A percentile compares a stretch with the other conserved stretches of the same genome.
phyloP scores from a whole-genome alignment of 2,888 invertebrate genomes.

The Sarcophaga subvicina region DNA sequence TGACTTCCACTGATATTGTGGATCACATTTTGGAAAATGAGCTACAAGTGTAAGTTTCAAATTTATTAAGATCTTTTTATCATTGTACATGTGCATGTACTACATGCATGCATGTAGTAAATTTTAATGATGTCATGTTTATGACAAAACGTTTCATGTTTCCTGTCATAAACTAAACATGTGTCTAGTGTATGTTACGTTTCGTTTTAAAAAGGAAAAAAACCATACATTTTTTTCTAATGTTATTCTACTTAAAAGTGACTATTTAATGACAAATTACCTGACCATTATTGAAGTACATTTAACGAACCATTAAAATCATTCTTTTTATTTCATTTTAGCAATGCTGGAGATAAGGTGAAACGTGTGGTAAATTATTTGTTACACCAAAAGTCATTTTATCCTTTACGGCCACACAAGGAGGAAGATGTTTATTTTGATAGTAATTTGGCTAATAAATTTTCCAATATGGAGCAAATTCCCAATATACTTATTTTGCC shows the following conservation, averaged over 20 bases:
- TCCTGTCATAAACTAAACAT: slow-evolving; percentile 15
- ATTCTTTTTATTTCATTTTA: slow-evolving; percentile 69
- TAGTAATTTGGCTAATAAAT: slow-evolving; percentile 87
- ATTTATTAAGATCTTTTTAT: background rate
- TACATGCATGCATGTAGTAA: background rate
- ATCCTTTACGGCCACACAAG: slow-evolving; percentile 90
- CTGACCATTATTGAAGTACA: no score
- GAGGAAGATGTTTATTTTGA: slow-evolving; percentile 86
- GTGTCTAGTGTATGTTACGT: background rate
- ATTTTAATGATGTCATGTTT: slow-evolving; percentile 1
- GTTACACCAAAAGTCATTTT: slow-evolving; percentile 89
- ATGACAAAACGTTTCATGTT: slow-evolving; percentile 2
- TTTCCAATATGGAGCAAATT: slow-evolving; percentile 87
- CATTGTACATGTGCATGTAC: background rate
- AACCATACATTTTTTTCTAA: no score
- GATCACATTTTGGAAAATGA: slow-evolving; percentile 92
- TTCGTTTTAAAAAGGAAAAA: background rate
- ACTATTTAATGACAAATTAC: no score
- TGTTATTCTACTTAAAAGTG: no score
- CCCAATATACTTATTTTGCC: slow-evolving; percentile 94
- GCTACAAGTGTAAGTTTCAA: slow-evolving; percentile 85
- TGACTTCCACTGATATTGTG: slow-evolving; percentile 92
- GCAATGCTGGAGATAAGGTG: slow-evolving; percentile 86
- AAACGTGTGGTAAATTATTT: slow-evolving; percentile 89
- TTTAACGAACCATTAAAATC: no score